A percentile compares a stretch with the other conserved stretches of the same genome.
Conservation (phyloP, 30 jellyfish, hydroid and myxozoan species). For the Nemopilema nomurai region DNA sequence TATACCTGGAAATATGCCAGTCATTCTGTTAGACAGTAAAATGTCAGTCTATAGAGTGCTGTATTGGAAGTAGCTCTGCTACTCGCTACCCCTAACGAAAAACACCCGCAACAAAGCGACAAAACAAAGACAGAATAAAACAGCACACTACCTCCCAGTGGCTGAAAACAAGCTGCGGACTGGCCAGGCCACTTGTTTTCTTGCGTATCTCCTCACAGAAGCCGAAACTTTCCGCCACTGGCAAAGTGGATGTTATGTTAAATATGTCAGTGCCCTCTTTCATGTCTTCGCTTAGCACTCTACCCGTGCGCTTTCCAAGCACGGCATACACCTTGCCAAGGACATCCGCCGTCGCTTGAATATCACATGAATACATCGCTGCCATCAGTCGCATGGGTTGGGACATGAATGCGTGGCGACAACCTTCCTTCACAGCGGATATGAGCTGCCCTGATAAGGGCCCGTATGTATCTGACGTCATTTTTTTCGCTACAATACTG, state of each 20-base stretch:
- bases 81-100: too few species aligned
- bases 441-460: slow-evolving; percentile 94
- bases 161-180: slow-evolving; percentile 94
- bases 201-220: slow-evolving; percentile 97
- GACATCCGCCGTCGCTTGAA: slow-evolving; percentile 97
- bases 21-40: too few species aligned
- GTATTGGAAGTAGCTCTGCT: too few species aligned
- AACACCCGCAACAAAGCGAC: too few species aligned
- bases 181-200: slow-evolving; percentile 98
- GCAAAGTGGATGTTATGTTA: slow-evolving; percentile 78
- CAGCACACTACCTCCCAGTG: slow-evolving; percentile 97
- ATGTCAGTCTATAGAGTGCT: too few species aligned
- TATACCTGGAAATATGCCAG: too few species aligned
- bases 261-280: slow-evolving; percentile 97
- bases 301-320: slow-evolving; percentile 91
- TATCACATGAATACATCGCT: slow-evolving; percentile 96
- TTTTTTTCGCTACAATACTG: not conserved
- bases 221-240: slow-evolving; percentile 99
- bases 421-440: slow-evolving; percentile 93
- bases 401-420: slow-evolving; percentile 98
- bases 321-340: slow-evolving; percentile 95
- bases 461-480: slow-evolving; percentile 54
- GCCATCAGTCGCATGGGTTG: slow-evolving; percentile 98
- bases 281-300: slow-evolving; percentile 86
- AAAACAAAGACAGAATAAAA: too few species aligned